These are phyloP conservation scores for Ceratina australensis DNA, from an alignment of 1,140 invertebrate genomes.

Conservation along the genomic window DNA sequence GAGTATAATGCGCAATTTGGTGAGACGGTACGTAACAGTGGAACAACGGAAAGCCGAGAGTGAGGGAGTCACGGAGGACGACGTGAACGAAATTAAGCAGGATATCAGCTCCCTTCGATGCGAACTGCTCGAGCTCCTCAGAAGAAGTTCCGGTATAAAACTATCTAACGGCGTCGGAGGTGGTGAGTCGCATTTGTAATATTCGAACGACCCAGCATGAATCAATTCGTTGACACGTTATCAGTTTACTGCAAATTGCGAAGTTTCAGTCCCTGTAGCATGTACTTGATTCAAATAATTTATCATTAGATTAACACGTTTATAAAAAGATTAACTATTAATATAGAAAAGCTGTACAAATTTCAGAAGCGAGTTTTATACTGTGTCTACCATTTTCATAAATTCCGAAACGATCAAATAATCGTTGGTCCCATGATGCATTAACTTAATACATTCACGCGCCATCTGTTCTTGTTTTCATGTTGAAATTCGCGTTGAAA, in stretches of 20 bases:
- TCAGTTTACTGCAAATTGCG: no score
- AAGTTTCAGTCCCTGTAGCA: no score
- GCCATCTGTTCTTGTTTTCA: no score
- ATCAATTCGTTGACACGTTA: not conserved
- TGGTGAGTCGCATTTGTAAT: conserved; percentile 76
- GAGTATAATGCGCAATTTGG: conserved; percentile 97
- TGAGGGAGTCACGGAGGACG: conserved; percentile 98
- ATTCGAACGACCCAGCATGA: not conserved
- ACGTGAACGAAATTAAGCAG: conserved; percentile 99
- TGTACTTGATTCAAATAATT: no score
- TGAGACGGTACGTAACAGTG: conserved; percentile 96
- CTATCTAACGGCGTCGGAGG: conserved; percentile 86
- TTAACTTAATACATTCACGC: not conserved
- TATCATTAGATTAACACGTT: no score
- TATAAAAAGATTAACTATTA: no score
- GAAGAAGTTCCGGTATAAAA: conserved; percentile 93
- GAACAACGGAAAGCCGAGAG: conserved; percentile 96
- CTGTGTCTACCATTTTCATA: not conserved
- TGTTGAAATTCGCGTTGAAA: no score
- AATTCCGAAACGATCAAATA: no score
- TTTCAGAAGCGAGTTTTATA: no score
- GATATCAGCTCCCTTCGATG: conserved; percentile 97
- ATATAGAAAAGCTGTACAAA: no score
- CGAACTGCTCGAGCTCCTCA: conserved; percentile 97
- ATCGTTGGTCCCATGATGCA: no score